A percentile compares a stretch with the other conserved stretches of the same genome.
These are phyloP conservation scores for Cotesia chilonis DNA, from an alignment of 1,140 invertebrate genomes.

Conservation along the genomic window DNA sequence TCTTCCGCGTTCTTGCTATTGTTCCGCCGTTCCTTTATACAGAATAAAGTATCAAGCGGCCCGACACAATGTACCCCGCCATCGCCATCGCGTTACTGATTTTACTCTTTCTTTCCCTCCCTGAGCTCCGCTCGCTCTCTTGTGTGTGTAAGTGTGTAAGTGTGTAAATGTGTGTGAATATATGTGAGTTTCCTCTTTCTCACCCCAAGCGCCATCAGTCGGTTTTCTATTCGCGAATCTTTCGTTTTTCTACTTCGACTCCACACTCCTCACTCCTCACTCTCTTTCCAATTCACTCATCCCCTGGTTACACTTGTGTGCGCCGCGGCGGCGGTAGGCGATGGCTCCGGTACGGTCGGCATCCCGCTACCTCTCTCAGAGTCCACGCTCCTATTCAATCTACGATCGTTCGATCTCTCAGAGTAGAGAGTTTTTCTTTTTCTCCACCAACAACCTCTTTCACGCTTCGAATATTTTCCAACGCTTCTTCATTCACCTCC, in stretches of 20 bases:
- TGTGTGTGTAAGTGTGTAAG: not conserved
- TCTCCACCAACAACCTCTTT: conserved; percentile 23
- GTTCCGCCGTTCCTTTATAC: conserved; percentile 62
- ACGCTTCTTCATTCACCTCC: conserved; percentile 12
- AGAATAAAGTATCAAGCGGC: conserved; percentile 64
- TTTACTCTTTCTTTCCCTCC: too few species aligned
- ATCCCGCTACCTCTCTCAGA: conserved; percentile 9
- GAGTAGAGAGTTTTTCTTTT: not conserved
- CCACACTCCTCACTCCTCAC: too few species aligned
- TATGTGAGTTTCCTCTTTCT: conserved; percentile 11
- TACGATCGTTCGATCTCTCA: conserved; percentile 31
- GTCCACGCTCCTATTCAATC: conserved; percentile 35
- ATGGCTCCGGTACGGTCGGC: not conserved
- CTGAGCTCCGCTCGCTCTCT: conserved; percentile 43
- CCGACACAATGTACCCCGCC: conserved; percentile 61
- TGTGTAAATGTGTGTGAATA: too few species aligned
- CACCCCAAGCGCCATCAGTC: not conserved
- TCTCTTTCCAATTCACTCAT: conserved; percentile 3
- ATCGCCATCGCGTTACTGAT: conserved; percentile 49
- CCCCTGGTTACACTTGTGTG: conserved; percentile 11
- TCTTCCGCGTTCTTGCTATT: conserved; percentile 62
- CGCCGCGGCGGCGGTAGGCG: not conserved
- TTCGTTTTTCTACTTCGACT: conserved; percentile 26
- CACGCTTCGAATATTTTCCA: conserved; percentile 17
- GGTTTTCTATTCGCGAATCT: conserved; percentile 41